phyloP scores from a whole-genome alignment of 2,888 invertebrate species.

The Nyleta sp. region DNA sequence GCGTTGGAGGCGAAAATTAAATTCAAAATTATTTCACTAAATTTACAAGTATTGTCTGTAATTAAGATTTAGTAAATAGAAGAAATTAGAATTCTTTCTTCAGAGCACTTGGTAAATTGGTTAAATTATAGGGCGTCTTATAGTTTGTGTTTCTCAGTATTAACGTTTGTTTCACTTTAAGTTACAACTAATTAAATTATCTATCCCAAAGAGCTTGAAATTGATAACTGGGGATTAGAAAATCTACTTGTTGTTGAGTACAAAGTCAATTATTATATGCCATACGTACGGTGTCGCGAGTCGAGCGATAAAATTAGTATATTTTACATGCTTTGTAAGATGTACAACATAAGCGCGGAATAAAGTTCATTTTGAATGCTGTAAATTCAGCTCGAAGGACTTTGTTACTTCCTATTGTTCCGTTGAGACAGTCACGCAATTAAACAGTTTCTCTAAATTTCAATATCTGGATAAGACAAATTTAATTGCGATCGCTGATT shows the following conservation, averaged over 20 bases:
- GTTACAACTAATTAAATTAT: not conserved
- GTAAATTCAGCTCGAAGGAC: constrained; percentile 42
- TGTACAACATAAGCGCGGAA: constrained; percentile 31
- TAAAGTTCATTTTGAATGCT: constrained; percentile 38
- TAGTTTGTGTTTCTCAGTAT: too few species aligned
- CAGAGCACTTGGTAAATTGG: too few species aligned
- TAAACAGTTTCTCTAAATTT: constrained; percentile 6
- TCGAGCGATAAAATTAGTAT: constrained; percentile 38
- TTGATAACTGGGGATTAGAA: not conserved
- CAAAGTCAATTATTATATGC: not conserved
- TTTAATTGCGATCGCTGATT: too few species aligned
- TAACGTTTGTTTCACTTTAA: too few species aligned
- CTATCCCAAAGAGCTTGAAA: not conserved
- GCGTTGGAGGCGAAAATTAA: too few species aligned
- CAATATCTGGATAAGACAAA: not conserved
- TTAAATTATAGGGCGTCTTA: too few species aligned
- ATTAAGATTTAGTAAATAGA: too few species aligned
- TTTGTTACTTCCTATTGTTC: constrained; percentile 35
- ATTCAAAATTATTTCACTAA: too few species aligned
- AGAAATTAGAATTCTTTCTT: too few species aligned
- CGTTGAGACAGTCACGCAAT: constrained; percentile 37
- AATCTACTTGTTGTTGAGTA: not conserved
- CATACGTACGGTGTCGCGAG: not conserved
- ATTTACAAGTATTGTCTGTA: too few species aligned
- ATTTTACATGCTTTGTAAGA: constrained; percentile 29